Conservation (phyloP, 1,140 invertebrate species). For the Choristoneura fumiferana region DNA sequence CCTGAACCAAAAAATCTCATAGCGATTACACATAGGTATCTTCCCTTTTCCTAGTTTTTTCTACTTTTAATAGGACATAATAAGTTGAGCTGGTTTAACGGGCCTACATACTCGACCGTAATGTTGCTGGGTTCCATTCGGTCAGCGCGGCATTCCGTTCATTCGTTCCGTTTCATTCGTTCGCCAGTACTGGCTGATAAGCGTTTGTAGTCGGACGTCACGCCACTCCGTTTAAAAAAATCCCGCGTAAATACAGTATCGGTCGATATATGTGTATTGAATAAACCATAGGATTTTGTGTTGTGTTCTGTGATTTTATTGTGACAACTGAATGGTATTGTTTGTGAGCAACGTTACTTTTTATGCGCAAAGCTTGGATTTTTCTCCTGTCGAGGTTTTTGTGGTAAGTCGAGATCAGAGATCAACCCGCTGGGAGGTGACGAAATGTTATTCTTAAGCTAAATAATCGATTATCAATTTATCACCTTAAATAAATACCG, state of each 20-base stretch:
- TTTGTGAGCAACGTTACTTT: conserved; percentile 61
- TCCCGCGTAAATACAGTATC: conserved; percentile 42
- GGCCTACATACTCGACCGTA: conserved; percentile 18
- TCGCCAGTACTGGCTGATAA: conserved; percentile 63
- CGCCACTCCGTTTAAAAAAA: conserved; percentile 18
- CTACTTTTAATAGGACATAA: conserved; percentile 6
- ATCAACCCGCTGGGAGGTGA: conserved; percentile 19
- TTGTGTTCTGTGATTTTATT: conserved; percentile 39
- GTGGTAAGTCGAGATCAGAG: conserved; percentile 55
- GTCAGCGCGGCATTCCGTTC: conserved; percentile 36
- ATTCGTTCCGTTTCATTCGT: conserved; percentile 37
- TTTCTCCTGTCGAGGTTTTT: conserved; percentile 52
- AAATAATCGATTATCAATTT: no score
- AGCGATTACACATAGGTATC: no score
- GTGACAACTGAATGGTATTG: conserved; percentile 28
- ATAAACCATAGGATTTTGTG: conserved; percentile 42
- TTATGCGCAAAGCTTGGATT: conserved; percentile 61
- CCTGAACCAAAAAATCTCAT: no score
- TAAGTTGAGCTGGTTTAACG: conserved; percentile 10
- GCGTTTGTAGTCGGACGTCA: conserved; percentile 37
- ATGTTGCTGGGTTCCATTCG: conserved; percentile 21
- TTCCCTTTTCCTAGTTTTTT: no score
- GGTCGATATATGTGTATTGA: conserved; percentile 44
- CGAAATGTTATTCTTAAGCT: no score
- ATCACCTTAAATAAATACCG: no score